Percentiles rank a stretch among this genome's conserved stretches.
Conservation (phyloP, 2,113 vertebrate genomes). For the Eonycteris spelaea region DNA sequence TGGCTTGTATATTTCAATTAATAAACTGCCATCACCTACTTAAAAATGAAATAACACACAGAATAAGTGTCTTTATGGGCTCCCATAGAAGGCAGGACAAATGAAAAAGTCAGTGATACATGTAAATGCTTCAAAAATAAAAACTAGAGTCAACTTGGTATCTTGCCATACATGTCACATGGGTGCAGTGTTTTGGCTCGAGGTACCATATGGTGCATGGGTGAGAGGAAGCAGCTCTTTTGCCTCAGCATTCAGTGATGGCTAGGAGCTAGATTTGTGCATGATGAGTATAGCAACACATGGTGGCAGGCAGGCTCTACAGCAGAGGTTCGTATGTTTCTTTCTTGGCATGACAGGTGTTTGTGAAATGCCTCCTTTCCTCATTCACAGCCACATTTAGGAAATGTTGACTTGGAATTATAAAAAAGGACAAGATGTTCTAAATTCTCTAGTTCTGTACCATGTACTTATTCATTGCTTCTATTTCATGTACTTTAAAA, state of each 20-base stretch:
- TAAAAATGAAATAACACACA: background rate
- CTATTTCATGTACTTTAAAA: background rate
- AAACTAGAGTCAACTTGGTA: background rate
- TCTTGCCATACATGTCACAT: rapidly evolving
- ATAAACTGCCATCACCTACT: background rate
- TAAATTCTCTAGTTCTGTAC: background rate
- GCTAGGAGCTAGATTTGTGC: background rate
- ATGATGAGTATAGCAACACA: rapidly evolving
- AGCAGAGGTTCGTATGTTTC: background rate
- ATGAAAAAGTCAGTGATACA: background rate
- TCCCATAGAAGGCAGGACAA: background rate
- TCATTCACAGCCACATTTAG: background rate
- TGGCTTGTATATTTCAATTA: background rate
- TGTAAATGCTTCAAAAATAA: background rate
- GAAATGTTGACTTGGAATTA: background rate
- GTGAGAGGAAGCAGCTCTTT: background rate
- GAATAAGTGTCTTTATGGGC: background rate
- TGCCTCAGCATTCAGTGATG: background rate
- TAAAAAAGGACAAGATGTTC: background rate
- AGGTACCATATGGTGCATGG: rapidly evolving
- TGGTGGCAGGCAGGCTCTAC: background rate
- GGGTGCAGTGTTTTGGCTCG: background rate
- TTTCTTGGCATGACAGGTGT: background rate
- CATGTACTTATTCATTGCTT: background rate
- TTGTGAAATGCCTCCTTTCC: background rate